Conservation (phyloP, 2,113 vertebrate species). For the Pteruthius melanotis region DNA sequence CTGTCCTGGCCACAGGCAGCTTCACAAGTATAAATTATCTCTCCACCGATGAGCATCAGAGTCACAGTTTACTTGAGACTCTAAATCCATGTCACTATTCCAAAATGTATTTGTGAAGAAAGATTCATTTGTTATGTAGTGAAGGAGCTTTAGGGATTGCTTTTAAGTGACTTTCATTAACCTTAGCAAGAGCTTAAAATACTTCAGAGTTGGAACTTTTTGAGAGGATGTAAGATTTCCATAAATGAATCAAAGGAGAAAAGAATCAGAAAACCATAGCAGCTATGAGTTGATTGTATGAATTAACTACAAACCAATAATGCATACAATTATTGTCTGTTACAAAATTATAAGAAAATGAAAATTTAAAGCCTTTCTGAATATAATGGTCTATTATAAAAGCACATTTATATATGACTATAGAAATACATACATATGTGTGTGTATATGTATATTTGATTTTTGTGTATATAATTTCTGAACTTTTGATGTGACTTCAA, state of each 20-base stretch:
- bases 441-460: background rate
- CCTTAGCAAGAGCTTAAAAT: conserved; percentile 22
- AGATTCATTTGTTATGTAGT: background rate
- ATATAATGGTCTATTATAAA: conserved; percentile 64
- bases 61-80: conserved; percentile 22
- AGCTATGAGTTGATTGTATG: background rate
- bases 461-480: conserved; percentile 32
- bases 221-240: background rate
- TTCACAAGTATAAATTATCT: conserved; percentile 33
- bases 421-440: background rate
- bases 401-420: background rate
- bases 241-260: background rate
- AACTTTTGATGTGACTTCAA: conserved; percentile 80
- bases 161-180: conserved; percentile 53
- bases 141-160: conserved; percentile 7
- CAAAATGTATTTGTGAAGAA: conserved; percentile 29
- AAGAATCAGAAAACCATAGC: background rate
- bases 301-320: conserved; percentile 1
- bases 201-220: background rate
- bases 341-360: background rate
- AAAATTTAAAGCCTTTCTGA: conserved; percentile 33
- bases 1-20: background rate
- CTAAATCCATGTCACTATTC: conserved; percentile 23
- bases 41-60: background rate
- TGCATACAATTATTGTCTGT: conserved; percentile 28